phyloP scores from a whole-genome alignment of 2,888 invertebrate species.

The Axea sp. region DNA sequence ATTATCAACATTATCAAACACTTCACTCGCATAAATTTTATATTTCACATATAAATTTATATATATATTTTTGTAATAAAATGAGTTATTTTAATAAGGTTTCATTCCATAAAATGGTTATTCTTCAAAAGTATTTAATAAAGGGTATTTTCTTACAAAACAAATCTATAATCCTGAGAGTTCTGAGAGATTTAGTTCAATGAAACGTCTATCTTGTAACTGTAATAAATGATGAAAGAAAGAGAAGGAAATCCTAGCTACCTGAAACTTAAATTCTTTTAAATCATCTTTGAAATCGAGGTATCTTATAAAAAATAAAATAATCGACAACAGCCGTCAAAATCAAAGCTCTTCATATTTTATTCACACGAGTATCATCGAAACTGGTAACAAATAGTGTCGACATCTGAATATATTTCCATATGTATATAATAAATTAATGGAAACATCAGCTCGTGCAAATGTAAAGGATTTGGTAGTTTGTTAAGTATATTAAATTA shows the following conservation, averaged over 20 bases:
- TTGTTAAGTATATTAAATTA: conserved; percentile 25
- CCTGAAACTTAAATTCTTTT: conserved; percentile 21
- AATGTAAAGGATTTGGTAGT: conserved; percentile 15
- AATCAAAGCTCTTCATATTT: conserved; percentile 12
- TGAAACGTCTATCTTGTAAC: conserved; percentile 13
- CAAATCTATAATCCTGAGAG: no score
- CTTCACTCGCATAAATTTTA: no score
- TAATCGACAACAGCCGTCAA: conserved; percentile 29
- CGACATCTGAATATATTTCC: conserved; percentile 32
- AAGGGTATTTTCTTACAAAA: no score
- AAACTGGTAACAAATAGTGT: conserved; percentile 13
- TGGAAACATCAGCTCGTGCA: conserved; percentile 2
- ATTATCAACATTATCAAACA: no score
- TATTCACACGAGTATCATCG: conserved; percentile 23
- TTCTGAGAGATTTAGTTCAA: conserved; percentile 6
- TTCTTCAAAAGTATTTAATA: no score
- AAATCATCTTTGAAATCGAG: conserved; percentile 19
- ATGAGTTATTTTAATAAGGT: no score
- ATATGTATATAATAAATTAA: conserved; percentile 38
- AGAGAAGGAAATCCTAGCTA: conserved; percentile 3
- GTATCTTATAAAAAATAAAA: conserved; percentile 28
- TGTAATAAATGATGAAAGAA: conserved; percentile 4
- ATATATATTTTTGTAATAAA: no score
- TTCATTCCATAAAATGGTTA: no score
- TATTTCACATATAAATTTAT: no score